Conservation (phyloP, 2,888 invertebrate species). For the Callyntrura guangdongensis region DNA sequence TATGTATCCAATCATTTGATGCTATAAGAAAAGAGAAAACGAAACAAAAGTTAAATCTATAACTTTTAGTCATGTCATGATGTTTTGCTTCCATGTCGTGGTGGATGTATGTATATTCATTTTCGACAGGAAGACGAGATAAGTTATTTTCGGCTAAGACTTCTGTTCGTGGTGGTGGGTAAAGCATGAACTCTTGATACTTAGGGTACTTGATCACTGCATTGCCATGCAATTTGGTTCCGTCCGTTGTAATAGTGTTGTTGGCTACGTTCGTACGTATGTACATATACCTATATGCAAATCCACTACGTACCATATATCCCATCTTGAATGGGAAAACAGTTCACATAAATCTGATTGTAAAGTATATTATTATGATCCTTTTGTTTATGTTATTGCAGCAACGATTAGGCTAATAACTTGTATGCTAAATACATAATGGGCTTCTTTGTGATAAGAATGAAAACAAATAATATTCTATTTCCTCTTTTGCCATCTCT, state of each 20-base stretch:
- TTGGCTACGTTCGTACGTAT: background rate
- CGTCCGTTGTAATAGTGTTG: too few species aligned
- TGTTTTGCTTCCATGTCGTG: too few species aligned
- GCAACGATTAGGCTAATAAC: background rate
- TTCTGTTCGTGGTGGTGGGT: background rate
- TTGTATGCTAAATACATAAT: slow-evolving; percentile 22
- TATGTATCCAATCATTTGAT: background rate
- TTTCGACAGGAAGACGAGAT: too few species aligned
- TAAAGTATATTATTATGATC: slow-evolving; percentile 13
- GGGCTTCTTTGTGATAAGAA: background rate
- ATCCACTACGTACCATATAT: background rate
- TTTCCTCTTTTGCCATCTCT: background rate
- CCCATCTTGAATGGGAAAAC: background rate
- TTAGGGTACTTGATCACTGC: too few species aligned
- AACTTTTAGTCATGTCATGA: slow-evolving; percentile 60
- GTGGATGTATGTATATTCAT: too few species aligned
- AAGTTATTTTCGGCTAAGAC: slow-evolving; percentile 38
- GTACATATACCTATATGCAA: background rate
- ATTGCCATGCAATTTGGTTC: too few species aligned
- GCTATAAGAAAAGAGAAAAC: background rate
- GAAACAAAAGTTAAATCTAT: slow-evolving; percentile 37
- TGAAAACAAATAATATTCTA: background rate
- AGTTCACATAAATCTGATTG: slow-evolving; percentile 10
- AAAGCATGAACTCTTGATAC: background rate
- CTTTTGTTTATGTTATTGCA: slow-evolving; percentile 29